Percentiles rank a stretch among this genome's conserved stretches.
phyloP scores from a whole-genome alignment of 1,140 invertebrate genomes.

The Sminthurides bifidus region DNA sequence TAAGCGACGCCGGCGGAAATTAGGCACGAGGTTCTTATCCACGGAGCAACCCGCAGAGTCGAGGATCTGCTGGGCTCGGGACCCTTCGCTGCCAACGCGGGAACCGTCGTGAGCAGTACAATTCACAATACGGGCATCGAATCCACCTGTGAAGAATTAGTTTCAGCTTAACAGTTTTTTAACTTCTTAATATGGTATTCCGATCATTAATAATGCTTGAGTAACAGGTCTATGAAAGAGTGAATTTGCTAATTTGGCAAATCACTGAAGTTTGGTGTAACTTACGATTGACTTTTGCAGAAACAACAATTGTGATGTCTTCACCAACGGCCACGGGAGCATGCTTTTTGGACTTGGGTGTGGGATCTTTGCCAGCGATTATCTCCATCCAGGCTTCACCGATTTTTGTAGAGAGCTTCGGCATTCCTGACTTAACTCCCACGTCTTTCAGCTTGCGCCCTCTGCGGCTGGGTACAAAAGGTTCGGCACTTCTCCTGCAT shows the following conservation, averaged over 20 bases:
- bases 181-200: background rate
- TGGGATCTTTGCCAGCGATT: slow-evolving; percentile 25
- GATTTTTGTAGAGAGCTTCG: slow-evolving; percentile 22
- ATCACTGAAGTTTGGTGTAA: background rate
- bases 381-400: slow-evolving; percentile 32
- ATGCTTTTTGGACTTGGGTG: slow-evolving; percentile 27
- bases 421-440: background rate
- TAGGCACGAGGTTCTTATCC: slow-evolving; percentile 27
- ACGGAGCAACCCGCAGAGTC: slow-evolving; percentile 31
- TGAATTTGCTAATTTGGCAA: background rate
- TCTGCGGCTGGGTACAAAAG: too few species aligned
- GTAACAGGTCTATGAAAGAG: background rate
- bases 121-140: slow-evolving; percentile 57
- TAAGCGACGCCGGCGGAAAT: slow-evolving; percentile 26
- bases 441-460: slow-evolving; percentile 13
- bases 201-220: background rate
- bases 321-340: slow-evolving; percentile 27
- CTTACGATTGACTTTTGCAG: slow-evolving; percentile 30
- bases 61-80: slow-evolving; percentile 25
- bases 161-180: background rate
- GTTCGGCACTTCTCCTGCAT: background rate
- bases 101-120: slow-evolving; percentile 61
- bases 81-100: slow-evolving; percentile 19
- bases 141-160: slow-evolving; percentile 42
- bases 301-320: slow-evolving; percentile 29